Conservation (phyloP, 2,888 invertebrate genomes). For the Idaea straminata region DNA sequence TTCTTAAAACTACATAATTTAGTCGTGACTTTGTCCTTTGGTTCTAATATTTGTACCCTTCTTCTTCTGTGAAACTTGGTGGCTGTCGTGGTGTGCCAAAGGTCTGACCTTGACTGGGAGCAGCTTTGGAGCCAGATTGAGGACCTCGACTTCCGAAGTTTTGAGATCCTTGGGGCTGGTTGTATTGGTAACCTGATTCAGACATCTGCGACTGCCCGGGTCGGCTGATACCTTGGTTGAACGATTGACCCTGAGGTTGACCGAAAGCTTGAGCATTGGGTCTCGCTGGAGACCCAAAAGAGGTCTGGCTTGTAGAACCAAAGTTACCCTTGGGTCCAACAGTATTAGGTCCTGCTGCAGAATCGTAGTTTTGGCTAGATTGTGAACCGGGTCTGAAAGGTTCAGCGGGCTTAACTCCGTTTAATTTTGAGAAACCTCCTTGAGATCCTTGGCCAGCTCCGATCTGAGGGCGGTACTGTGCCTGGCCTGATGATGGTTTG, state of each 20-base stretch:
- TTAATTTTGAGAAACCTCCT: constrained; percentile 19
- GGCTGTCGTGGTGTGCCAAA: constrained; percentile 68
- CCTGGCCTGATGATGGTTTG: constrained; percentile 6
- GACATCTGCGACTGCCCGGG: constrained; percentile 19
- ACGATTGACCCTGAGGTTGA: background rate
- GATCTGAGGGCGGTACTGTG: constrained; percentile 22
- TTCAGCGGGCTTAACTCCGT: constrained; percentile 11
- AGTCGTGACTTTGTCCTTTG: constrained; percentile 46
- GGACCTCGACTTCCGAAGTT: constrained; percentile 7
- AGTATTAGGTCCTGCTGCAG: background rate
- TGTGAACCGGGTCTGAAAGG: constrained; percentile 2
- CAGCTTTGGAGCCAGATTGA: background rate
- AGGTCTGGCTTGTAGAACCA: constrained; percentile 20
- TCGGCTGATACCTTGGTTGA: background rate
- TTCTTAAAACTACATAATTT: constrained; percentile 31
- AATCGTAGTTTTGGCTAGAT: constrained; percentile 4
- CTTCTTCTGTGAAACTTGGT: constrained; percentile 66
- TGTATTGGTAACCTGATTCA: constrained; percentile 40
- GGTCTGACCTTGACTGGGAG: constrained; percentile 9
- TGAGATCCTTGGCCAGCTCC: constrained; percentile 18
- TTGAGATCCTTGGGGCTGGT: constrained; percentile 31
- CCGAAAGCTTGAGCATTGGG: constrained; percentile 2
- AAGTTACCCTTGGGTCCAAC: constrained; percentile 12
- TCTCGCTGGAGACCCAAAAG: constrained; percentile 20
- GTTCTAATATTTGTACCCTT: constrained; percentile 70